These are phyloP conservation scores for Diarsia dahlii DNA, from an alignment of 2,888 invertebrate species.

Conservation along the genomic window DNA sequence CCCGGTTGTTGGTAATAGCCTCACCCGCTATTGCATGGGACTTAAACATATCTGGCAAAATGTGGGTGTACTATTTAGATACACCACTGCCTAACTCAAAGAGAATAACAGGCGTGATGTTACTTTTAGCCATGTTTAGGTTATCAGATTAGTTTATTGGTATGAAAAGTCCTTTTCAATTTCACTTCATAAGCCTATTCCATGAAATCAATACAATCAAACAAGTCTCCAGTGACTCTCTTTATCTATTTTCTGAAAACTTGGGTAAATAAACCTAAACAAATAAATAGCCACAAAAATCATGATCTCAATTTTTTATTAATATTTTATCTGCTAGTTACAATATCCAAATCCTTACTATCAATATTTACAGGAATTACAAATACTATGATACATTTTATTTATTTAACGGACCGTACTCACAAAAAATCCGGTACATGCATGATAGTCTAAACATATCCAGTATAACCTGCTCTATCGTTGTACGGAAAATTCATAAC, in stretches of 20 bases:
- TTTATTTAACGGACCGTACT: slow-evolving; percentile 15
- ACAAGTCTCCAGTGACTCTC: not conserved
- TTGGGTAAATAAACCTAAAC: not conserved
- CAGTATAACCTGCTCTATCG: not conserved
- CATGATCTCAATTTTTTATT: slow-evolving; percentile 50
- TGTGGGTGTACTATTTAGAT: too few species aligned
- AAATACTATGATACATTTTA: slow-evolving; percentile 62
- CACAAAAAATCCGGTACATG: slow-evolving; percentile 28
- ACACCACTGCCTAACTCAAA: too few species aligned
- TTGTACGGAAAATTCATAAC: not conserved
- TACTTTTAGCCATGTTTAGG: not conserved
- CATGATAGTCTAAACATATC: not conserved
- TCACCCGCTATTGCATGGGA: too few species aligned
- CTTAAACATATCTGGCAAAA: too few species aligned
- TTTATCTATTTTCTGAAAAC: not conserved
- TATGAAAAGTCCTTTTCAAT: not conserved
- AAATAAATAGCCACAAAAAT: slow-evolving; percentile 18
- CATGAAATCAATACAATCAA: not conserved
- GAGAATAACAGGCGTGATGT: too few species aligned
- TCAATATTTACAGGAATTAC: slow-evolving; percentile 63
- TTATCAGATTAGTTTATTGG: not conserved
- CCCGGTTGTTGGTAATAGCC: too few species aligned
- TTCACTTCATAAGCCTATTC: not conserved
- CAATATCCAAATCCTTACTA: slow-evolving; percentile 59
- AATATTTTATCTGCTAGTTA: slow-evolving; percentile 59